Conservation (phyloP, 1,140 invertebrate genomes). For the Elymnias hypermnestra region DNA sequence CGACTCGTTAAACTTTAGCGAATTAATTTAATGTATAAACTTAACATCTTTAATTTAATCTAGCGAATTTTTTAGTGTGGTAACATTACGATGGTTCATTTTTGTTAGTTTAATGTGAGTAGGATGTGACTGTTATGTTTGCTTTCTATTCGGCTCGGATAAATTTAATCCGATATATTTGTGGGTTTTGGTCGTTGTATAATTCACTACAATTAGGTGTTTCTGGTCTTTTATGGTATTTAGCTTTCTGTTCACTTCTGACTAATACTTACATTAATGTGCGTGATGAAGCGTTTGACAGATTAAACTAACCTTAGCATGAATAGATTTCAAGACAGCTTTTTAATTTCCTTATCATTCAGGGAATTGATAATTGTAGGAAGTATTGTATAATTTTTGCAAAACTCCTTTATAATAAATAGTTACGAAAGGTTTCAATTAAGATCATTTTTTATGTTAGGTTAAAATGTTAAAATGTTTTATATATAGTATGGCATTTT, state of each 20-base stretch:
- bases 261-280: slow-evolving; percentile 2
- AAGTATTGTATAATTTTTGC: too few relatives aligned
- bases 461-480: too few relatives aligned
- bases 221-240: slow-evolving; percentile 8
- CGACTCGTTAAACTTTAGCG: slow-evolving; percentile 41
- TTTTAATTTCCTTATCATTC: too few relatives aligned
- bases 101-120: slow-evolving; percentile 63
- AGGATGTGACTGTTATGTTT: slow-evolving; percentile 62
- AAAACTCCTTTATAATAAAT: too few relatives aligned
- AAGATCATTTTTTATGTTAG: too few relatives aligned
- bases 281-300: not conserved
- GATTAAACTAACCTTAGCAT: too few relatives aligned
- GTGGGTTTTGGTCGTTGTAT: too few relatives aligned
- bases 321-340: too few relatives aligned
- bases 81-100: slow-evolving; percentile 50
- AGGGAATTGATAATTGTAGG: too few relatives aligned
- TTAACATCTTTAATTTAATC: slow-evolving; percentile 55
- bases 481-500: too few relatives aligned
- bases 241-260: slow-evolving; percentile 8
- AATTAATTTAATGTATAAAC: slow-evolving; percentile 56
- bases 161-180: slow-evolving; percentile 10
- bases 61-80: slow-evolving; percentile 72
- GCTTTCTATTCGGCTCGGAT: slow-evolving; percentile 33
- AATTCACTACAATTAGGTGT: too few relatives aligned
- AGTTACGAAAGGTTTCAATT: too few relatives aligned